Evolutionary conservation across 2,113 vertebrate genomes (phyloP).

Genomic region (Cacatua alba): DNA sequence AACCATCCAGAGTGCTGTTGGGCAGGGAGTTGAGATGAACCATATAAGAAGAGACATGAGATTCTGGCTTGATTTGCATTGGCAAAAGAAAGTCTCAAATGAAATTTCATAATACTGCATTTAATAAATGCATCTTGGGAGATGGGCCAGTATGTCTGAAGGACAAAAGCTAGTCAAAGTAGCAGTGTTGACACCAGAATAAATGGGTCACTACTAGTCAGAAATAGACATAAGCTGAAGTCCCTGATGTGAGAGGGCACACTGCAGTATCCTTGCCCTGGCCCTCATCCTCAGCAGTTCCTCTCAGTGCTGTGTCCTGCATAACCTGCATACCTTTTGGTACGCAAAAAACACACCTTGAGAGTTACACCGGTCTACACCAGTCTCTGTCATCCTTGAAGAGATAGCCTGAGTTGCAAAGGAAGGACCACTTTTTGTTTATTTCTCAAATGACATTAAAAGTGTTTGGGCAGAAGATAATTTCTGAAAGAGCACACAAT

Average conservation of each 20-base stretch:
- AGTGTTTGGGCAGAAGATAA: neutral
- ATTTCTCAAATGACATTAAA: neutral
- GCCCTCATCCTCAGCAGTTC: neutral
- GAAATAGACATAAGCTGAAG: neutral
- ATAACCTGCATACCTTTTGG: neutral
- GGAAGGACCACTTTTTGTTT: neutral
- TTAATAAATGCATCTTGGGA: neutral
- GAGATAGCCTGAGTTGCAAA: neutral
- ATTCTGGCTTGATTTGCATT: neutral
- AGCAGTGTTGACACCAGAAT: neutral
- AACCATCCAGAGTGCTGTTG: neutral
- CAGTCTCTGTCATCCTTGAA: neutral
- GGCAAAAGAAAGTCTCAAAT: neutral
- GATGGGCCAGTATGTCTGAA: neutral
- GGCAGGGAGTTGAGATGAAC: neutral
- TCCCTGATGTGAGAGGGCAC: rapidly evolving
- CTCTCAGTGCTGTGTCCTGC: neutral
- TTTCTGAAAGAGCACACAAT: neutral
- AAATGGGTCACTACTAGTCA: neutral
- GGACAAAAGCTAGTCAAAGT: neutral
- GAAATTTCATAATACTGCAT: neutral
- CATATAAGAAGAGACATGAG: neutral
- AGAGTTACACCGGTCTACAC: neutral
- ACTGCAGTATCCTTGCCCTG: neutral
- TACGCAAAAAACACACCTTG: neutral